Base-by-base conservation (phyloP, 2,888 invertebrate species). In the Orchesellides sinensis region DNA sequence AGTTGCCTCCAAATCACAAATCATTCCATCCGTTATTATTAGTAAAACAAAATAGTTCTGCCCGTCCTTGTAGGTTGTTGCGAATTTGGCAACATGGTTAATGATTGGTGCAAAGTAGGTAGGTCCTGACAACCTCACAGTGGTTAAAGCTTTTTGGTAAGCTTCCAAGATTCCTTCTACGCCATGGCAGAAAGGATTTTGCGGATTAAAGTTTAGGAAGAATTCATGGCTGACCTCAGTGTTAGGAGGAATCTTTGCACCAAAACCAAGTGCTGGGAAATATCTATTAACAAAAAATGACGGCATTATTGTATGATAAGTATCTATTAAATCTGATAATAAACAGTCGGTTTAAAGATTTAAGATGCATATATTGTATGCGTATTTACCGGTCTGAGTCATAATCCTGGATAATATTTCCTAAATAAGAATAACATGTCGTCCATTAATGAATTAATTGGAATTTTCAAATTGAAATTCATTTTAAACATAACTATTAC, bases 1-100 rank as follows among this genome's bases (percentile, higher is more conserved):
- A 56, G 83, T 88, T 5, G 86, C 84, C 52, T 85, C 86, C 87
- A 87, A 84, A 35, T 88, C 88, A 65, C 88, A 88, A 66, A 93
- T 93, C 70, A 92, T 91, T 2, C 93, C 93, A 89, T 93, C 93
- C 1, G 93, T 93, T 56, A 93, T 90, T 70, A 93, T 93, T 56
- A 93, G 90, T 49, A 93, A 90, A 49, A 93, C 92, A 89, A 92
- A 92, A 89, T 93, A 93, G 84, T 91, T 90, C 61, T 90, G 90
- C 1, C 92, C 92, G 88, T 91, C 91, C 79, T 89, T 88, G 84
- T 90, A 90, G 17, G 90, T 88, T 23, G 89, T 83, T 0, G 92
- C 92, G 89, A 92, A 92, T 77, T 88, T 89, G 4, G 90, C 89
- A 2, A 90, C 90, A 89, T 92, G 92, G 83, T 91, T 91, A 77